phyloP scores from a whole-genome alignment of 1,140 invertebrate species.

The Meloidogyne hapla region DNA sequence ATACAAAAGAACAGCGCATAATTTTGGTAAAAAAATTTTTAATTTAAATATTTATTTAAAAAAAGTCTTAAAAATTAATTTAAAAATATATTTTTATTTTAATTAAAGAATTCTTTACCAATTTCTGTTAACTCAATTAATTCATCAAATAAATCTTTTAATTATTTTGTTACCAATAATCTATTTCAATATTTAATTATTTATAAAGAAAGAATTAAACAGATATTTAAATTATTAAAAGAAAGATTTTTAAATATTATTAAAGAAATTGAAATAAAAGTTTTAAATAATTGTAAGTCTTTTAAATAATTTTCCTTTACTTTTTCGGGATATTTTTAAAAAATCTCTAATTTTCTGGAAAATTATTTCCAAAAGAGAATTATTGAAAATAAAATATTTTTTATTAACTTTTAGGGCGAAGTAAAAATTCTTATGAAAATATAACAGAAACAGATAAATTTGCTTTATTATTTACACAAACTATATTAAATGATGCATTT shows the following conservation, averaged over 20 bases:
- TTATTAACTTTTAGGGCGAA: not conserved
- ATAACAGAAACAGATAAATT: not conserved
- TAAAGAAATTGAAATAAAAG: not conserved
- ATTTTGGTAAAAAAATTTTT: slow-evolving; percentile 3
- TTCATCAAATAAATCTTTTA: not conserved
- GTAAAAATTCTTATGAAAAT: not conserved
- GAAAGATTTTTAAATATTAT: not conserved
- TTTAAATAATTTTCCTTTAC: no score
- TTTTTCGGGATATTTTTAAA: no score
- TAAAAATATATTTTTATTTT: not conserved
- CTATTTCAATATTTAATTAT: not conserved
- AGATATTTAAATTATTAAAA: slow-evolving; percentile 3
- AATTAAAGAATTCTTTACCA: slow-evolving; percentile 26
- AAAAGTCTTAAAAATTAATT: not conserved
- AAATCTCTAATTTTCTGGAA: no score
- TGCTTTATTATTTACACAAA: not conserved
- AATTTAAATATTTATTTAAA: not conserved
- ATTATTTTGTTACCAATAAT: not conserved
- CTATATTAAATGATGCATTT: slow-evolving; percentile 13
- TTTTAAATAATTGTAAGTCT: not conserved
- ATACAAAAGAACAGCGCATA: slow-evolving; percentile 23
- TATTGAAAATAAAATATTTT: no score
- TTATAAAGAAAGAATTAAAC: not conserved
- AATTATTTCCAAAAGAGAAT: no score
- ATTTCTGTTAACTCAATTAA: not conserved